Evolutionary conservation across 2,888 invertebrate genomes (phyloP).

Genomic region (Physocephala rufipes): DNA sequence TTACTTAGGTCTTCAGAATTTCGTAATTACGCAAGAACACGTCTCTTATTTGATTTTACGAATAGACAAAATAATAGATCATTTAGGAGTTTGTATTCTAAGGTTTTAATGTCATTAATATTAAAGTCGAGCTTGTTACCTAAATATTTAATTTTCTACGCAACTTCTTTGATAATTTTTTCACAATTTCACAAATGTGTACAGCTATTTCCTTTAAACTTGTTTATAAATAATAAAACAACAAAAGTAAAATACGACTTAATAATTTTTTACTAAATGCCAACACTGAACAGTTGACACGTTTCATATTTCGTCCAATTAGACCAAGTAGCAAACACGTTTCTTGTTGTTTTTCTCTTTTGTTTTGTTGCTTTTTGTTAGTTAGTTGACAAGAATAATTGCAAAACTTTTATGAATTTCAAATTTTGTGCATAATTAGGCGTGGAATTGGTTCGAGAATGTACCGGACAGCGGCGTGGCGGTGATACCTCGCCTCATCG

Average conservation of each 20-base stretch:
- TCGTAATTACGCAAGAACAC: no score
- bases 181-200: no score
- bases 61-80: no score
- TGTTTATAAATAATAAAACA: not conserved
- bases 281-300: constrained; percentile 22
- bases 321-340: not conserved
- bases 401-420: constrained; percentile 21
- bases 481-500: not conserved
- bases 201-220: not conserved
- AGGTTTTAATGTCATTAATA: no score
- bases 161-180: not conserved
- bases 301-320: constrained; percentile 11
- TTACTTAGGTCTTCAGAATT: constrained; percentile 17
- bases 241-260: constrained; percentile 2
- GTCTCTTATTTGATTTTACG: no score
- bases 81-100: no score
- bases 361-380: not conserved
- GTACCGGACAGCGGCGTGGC: not conserved
- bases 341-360: no score
- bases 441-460: constrained; percentile 10
- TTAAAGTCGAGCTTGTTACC: not conserved
- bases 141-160: constrained; percentile 4
- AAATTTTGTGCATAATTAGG: constrained; percentile 23
- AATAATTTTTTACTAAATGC: constrained; percentile 5
- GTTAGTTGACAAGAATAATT: constrained; percentile 7